Conservation (phyloP, 2,888 invertebrate species). For the Alitta virens region DNA sequence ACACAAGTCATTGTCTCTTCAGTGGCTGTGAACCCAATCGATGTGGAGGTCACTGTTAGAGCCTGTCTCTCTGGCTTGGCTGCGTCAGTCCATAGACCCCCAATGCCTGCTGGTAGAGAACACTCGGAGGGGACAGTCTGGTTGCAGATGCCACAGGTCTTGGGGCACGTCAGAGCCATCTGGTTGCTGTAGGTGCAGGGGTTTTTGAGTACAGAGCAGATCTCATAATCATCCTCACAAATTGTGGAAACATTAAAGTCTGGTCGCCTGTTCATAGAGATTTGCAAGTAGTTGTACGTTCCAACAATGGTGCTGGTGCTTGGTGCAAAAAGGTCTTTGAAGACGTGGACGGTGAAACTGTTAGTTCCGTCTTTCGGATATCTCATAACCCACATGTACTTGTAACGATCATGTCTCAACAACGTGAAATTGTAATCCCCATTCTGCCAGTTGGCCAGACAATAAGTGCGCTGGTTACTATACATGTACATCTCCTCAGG, state of each 20-base stretch:
- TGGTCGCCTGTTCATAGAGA: slow-evolving; percentile 20
- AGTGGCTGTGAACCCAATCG: background rate
- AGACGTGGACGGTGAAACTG: slow-evolving; percentile 22
- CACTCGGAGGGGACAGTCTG: slow-evolving; percentile 26
- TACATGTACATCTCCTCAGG: slow-evolving; percentile 27
- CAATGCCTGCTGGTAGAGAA: slow-evolving; percentile 15
- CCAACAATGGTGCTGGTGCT: slow-evolving; percentile 1
- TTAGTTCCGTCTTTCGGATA: slow-evolving; percentile 11
- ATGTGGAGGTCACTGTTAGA: slow-evolving; percentile 9
- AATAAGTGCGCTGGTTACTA: slow-evolving; percentile 22
- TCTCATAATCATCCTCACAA: slow-evolving; percentile 29
- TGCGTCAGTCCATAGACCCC: slow-evolving; percentile 25
- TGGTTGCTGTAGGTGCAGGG: slow-evolving; percentile 20
- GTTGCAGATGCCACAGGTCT: slow-evolving; percentile 29
- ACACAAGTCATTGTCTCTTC: background rate
- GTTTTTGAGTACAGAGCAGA: slow-evolving; percentile 18
- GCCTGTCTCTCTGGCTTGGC: slow-evolving; percentile 5
- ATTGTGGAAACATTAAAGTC: slow-evolving; percentile 20
- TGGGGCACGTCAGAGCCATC: slow-evolving; percentile 27
- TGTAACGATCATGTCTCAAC: slow-evolving; percentile 17
- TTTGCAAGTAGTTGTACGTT: slow-evolving; percentile 19
- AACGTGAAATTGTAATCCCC: slow-evolving; percentile 21
- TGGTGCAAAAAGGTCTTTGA: slow-evolving; percentile 27
- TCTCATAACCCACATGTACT: slow-evolving; percentile 27
- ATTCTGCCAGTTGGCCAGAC: slow-evolving; percentile 27